Base-by-base conservation (phyloP, 2,888 invertebrate species). In the Ophioninae sp. region DNA sequence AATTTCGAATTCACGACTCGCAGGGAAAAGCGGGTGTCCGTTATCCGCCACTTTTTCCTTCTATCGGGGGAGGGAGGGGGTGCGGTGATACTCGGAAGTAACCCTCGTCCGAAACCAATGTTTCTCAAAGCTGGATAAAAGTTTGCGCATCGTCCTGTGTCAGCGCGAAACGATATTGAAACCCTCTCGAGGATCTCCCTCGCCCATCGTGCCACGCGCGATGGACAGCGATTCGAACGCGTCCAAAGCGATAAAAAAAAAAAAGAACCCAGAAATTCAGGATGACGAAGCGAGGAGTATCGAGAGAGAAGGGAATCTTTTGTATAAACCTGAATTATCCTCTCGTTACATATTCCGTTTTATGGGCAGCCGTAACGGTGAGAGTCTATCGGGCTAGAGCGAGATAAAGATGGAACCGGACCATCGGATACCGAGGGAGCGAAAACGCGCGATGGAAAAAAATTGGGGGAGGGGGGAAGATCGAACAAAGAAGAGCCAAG, bases 321-420 rank as follows among this genome's bases (percentile, higher is more conserved):
- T 65, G 76, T 61, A 85, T 86, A 87, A 88, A 88, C 88, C 88
- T 90, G 91, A 92, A 91, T 92, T 91, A 92, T 92, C 88, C 70
- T 64, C 79, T 92, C 92, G 90, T 93, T 92, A 91, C 90, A 90
- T 92, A 93, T 93, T 92, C 92, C 90, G 90, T 92, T 92, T 92
- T 92, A 92, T 91, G 91, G 89, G 89, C 84, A 88, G 80, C 90
- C 88, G 91, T 91, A 91, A 92, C 85, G 87, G 87, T 87, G 87
- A 88, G 86, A 85, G 85, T 88, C n/a, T n/a, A 86, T 85, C 84
- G 85, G 62, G 23, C 68, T 80, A 77, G 83, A 83, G 79, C 37
- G 75, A 41, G 67, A 59, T 44, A 10, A 13, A 13, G 13, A 13
- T 13, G 44, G 5, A 8, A 44, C 7, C 57, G 64, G 76, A 64